Percentiles rank a stretch among this genome's conserved stretches.
Conservation (phyloP, 2,113 vertebrate species). For the Sinosuthora webbiana region DNA sequence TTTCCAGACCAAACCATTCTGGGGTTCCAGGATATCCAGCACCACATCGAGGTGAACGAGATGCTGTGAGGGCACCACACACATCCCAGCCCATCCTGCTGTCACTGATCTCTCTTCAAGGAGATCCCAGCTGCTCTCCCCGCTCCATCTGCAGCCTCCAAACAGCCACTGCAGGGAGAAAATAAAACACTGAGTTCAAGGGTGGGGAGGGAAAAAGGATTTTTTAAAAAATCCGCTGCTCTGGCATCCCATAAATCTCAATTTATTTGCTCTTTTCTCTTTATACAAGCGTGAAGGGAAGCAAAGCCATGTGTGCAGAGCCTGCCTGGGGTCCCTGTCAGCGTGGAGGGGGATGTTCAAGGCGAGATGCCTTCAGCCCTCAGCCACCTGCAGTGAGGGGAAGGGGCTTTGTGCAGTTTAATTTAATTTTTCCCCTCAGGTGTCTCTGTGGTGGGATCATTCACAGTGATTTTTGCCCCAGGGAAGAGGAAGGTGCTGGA, state of each 20-base stretch:
- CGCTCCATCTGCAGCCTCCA: neutral
- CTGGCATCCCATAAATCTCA: conserved; percentile 54
- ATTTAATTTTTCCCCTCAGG: neutral
- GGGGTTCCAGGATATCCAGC: neutral
- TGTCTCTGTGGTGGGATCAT: neutral
- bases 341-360: fast-evolving
- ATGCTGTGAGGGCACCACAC: neutral
- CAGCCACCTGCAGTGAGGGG: fast-evolving
- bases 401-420: neutral
- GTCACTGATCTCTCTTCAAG: neutral
- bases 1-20: neutral
- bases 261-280: conserved; percentile 45
- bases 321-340: neutral
- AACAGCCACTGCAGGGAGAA: neutral
- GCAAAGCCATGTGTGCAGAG: neutral
- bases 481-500: neutral
- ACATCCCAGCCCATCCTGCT: neutral
- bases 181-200: neutral
- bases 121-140: conserved; percentile 7
- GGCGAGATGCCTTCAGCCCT: neutral
- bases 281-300: neutral
- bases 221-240: neutral
- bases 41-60: fast-evolving
- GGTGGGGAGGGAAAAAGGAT: neutral
- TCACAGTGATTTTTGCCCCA: neutral